Conservation (phyloP, 1,140 invertebrate species). For the Agrypnia vestita region DNA sequence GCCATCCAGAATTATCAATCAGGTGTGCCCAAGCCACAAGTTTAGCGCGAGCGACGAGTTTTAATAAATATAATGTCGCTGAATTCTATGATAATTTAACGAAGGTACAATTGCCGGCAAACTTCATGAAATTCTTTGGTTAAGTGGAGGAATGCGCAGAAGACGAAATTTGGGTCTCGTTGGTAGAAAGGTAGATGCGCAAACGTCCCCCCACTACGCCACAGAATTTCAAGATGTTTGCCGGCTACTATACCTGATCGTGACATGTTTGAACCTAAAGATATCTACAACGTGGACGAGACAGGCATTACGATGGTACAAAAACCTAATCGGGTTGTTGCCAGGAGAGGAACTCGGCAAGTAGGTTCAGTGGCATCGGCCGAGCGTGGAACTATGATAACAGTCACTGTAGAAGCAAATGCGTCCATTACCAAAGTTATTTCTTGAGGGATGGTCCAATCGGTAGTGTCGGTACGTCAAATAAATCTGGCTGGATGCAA, state of each 20-base stretch:
- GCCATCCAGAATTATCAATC: neutral
- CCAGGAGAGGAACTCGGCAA: constrained; percentile 66
- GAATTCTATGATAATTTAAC: too few relatives aligned
- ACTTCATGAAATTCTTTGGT: too few relatives aligned
- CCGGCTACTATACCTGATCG: neutral
- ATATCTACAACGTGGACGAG: constrained; percentile 7
- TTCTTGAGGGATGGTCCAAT: constrained; percentile 69
- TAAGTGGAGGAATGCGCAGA: too few relatives aligned
- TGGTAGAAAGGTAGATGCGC: too few relatives aligned
- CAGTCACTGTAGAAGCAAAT: constrained; percentile 65
- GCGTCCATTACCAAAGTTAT: constrained; percentile 67
- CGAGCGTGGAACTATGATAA: constrained; percentile 68
- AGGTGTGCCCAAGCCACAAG: neutral
- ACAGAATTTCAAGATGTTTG: neutral
- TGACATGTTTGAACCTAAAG: neutral
- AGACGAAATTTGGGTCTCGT: too few relatives aligned
- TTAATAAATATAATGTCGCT: too few relatives aligned
- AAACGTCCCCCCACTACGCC: too few relatives aligned
- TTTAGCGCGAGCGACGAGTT: neutral
- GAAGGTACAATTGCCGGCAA: too few relatives aligned
- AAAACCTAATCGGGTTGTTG: constrained; percentile 64
- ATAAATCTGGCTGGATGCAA: constrained; percentile 68
- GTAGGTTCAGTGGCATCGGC: constrained; percentile 67
- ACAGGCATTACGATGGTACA: constrained; percentile 3
- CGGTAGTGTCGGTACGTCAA: constrained; percentile 64